phyloP scores from a whole-genome alignment of 2,797 vertebrate species.

The Clamator glandarius region DNA sequence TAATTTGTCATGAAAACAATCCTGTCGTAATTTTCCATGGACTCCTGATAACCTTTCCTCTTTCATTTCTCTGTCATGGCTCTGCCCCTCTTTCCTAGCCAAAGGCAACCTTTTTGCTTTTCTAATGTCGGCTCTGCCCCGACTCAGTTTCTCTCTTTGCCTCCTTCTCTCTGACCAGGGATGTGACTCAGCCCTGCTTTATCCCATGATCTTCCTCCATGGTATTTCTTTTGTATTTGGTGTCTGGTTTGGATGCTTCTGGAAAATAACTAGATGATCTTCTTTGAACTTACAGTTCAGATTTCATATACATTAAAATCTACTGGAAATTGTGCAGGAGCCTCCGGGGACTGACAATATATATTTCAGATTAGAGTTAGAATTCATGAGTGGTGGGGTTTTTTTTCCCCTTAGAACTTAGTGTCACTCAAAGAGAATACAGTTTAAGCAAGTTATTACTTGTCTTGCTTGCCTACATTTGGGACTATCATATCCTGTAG shows the following conservation, averaged over 20 bases:
- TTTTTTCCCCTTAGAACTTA: neutral
- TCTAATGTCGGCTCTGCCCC: neutral
- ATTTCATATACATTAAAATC: neutral
- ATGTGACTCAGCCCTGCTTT: neutral
- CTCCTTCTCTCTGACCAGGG: neutral
- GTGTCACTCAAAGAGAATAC: neutral
- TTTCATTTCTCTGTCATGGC: neutral
- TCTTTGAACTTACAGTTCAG: neutral
- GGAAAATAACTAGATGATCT: neutral
- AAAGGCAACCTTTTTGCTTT: neutral
- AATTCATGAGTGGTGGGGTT: neutral
- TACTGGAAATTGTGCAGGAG: neutral
- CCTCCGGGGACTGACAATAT: neutral
- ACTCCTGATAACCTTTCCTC: neutral
- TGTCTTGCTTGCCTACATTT: neutral
- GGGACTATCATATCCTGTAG: neutral
- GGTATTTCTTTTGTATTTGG: neutral
- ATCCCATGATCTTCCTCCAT: accelerated
- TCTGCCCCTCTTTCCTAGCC: neutral
- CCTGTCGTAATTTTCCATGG: neutral
- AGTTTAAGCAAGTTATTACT: neutral
- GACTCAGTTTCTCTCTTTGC: accelerated
- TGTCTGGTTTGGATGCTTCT: neutral
- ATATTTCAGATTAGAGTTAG: neutral
- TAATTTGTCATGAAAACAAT: neutral